Base-by-base conservation (phyloP, 2,113 vertebrate genomes). In the Aegotheles bennettii region DNA sequence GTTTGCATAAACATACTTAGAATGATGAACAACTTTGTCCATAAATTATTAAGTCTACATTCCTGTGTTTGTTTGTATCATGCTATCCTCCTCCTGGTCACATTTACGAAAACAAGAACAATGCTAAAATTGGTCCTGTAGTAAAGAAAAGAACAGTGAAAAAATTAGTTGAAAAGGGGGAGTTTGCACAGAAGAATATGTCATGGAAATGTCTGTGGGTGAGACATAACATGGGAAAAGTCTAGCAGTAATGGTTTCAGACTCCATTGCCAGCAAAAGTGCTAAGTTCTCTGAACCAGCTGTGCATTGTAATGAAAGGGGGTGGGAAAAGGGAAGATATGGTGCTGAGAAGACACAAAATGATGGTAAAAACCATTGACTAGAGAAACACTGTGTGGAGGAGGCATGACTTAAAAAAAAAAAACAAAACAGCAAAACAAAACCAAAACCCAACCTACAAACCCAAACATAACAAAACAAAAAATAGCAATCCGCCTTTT, bases 401-500 rank as follows among this genome's bases (percentile, higher is more conserved):
- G 9, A 92, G 2, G 4, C 24, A 21, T 24, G 53, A 40, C 10
- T 36, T 68, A 7, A 56, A 63, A 24, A 21, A 12, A 53, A 54
- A 15, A 2, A n/a, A 38, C 11, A 16, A 11, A 4, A 60, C 26
- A 26, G 13, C 24, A 50, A 50, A 50, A 25, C 51, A 48, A 48
- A 2, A 45, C 17, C 35, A 29, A 24, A 33, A 54, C 11, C 31
- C 33, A 51, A 31, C 3, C 3, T 65, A 7, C 2, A 54, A 57
- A 48, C 5, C 2, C 3, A 17, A 59, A 6, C 18, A 40, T 14
- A 56, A 21, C 7, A n/a, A 4, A 51, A n/a, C 15, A 40, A 1
- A 28, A 4, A 42, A n/a, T 17, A 45, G 1, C 1, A 29, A 40
- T 2, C 4, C 6, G 33, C 2, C 5, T 33, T 56, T 48, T 67